These are phyloP conservation scores for Gymnothorax javanicus DNA, from an alignment of 2,797 vertebrate species.

Conservation along the genomic window DNA sequence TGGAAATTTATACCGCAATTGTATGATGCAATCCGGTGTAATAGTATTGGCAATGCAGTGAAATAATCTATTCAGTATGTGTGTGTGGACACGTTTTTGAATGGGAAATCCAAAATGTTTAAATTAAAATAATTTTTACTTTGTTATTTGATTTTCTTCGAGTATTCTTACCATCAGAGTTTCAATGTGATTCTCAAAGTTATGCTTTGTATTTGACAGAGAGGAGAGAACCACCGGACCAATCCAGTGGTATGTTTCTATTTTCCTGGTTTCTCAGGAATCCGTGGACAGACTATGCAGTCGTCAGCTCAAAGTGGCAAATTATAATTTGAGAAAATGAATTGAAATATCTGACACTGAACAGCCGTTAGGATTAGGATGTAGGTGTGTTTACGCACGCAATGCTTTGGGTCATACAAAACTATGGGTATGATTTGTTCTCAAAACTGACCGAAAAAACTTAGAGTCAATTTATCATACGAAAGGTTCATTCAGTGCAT, in stretches of 20 bases:
- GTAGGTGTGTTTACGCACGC: background rate
- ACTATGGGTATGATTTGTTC: background rate
- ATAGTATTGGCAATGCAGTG: constrained; percentile 80
- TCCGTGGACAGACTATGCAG: background rate
- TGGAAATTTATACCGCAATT: constrained; percentile 82
- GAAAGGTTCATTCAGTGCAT: background rate
- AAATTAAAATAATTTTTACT: constrained; percentile 83
- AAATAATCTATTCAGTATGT: constrained; percentile 79
- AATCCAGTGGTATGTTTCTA: background rate
- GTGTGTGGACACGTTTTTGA: constrained; percentile 60
- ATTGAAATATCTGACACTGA: background rate
- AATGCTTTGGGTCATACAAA: background rate
- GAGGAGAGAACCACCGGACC: background rate
- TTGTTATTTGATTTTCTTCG: constrained; percentile 49
- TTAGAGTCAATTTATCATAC: background rate
- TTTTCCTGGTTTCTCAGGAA: background rate
- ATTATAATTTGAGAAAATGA: background rate
- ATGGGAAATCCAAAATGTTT: constrained; percentile 77
- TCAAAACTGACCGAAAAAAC: background rate
- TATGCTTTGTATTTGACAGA: background rate
- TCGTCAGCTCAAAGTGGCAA: background rate
- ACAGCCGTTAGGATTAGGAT: background rate
- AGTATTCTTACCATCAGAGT: background rate
- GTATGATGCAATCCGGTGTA: constrained; percentile 86
- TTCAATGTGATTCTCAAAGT: background rate